Evolutionary conservation across 2,888 invertebrate genomes (phyloP).

Genomic region (Eupsilia transversa): DNA sequence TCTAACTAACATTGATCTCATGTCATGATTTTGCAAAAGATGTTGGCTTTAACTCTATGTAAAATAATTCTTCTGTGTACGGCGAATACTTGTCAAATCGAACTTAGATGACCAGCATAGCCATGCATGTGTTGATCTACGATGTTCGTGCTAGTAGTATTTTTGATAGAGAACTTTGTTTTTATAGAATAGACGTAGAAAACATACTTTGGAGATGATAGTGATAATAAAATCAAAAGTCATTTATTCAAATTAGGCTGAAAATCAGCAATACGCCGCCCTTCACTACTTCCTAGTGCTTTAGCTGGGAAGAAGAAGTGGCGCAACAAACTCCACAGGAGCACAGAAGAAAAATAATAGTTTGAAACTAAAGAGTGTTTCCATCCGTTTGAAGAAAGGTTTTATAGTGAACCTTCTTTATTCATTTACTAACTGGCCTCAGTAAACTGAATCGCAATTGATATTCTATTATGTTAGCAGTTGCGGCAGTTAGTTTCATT

Average conservation of each 20-base stretch:
- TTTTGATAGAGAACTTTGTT: background rate
- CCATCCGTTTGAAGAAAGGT: background rate
- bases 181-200: background rate
- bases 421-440: background rate
- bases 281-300: background rate
- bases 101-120: background rate
- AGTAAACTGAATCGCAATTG: constrained; percentile 70
- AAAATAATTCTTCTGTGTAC: background rate
- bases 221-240: background rate
- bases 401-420: constrained; percentile 34
- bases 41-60: background rate
- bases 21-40: background rate
- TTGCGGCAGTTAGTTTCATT: constrained; percentile 67
- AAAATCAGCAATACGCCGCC: background rate
- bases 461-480: constrained; percentile 72
- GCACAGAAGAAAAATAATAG: background rate
- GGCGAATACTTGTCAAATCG: background rate
- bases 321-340: background rate
- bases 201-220: background rate
- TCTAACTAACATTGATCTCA: background rate
- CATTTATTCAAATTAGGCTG: background rate
- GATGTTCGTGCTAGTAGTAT: background rate
- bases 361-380: background rate
- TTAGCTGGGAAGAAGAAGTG: no score
- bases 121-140: background rate